Conservation (phyloP, 2,113 vertebrate genomes). For the Rhinoptilus africanus region DNA sequence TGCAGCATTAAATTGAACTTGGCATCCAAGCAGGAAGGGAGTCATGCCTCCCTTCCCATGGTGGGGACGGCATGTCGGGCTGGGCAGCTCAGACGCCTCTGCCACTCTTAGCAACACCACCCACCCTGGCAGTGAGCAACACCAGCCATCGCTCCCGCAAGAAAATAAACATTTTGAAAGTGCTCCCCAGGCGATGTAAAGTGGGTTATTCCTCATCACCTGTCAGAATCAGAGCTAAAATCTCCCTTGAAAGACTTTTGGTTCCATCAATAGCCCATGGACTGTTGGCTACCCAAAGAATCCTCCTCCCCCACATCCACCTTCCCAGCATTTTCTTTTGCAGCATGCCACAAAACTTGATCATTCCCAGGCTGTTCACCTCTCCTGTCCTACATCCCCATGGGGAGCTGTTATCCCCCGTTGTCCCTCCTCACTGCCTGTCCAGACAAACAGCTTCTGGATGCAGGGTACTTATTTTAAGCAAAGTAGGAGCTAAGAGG, state of each 20-base stretch:
- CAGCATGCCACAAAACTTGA: background rate
- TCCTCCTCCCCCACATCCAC: background rate
- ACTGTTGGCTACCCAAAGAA: background rate
- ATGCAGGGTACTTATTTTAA: background rate
- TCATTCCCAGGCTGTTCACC: background rate
- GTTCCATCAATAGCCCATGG: background rate
- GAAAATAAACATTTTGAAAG: background rate
- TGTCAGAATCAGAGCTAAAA: background rate
- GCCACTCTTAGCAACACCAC: background rate
- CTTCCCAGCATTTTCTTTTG: background rate
- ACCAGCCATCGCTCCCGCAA: fast-evolving
- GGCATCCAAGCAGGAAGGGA: slow-evolving; percentile 43
- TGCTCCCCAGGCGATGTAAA: background rate
- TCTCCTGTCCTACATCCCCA: background rate
- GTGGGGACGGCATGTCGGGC: background rate
- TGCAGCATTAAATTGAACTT: background rate
- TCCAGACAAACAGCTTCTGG: background rate
- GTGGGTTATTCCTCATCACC: background rate
- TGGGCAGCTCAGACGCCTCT: background rate
- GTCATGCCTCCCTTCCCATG: background rate
- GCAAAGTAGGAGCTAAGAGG: background rate
- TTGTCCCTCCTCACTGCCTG: background rate
- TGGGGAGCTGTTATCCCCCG: background rate
- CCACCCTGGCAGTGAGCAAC: background rate
- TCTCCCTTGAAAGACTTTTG: background rate